Evolutionary conservation across 2,888 invertebrate genomes (phyloP).

Genomic region (Peribatodes rhomboidaria): DNA sequence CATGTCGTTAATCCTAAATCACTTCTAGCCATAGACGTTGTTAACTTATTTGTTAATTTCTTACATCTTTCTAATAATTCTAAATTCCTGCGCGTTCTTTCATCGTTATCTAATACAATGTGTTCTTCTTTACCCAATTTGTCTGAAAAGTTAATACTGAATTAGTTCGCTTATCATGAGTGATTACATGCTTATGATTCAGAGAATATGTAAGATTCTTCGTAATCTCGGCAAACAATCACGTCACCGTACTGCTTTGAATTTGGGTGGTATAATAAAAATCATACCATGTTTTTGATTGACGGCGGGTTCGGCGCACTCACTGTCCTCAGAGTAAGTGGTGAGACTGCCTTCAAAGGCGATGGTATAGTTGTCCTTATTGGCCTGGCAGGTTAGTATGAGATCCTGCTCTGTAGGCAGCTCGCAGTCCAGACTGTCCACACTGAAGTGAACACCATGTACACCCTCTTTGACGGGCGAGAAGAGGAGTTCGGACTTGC

Average conservation of each 20-base stretch:
- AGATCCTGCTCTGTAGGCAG: conserved; percentile 93
- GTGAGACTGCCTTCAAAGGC: conserved; percentile 96
- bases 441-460: conserved; percentile 93
- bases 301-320: conserved; percentile 87
- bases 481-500: conserved; percentile 96
- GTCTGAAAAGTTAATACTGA: conserved; percentile 70
- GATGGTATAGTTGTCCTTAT: conserved; percentile 98
- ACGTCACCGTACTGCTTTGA: conserved; percentile 53
- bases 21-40: conserved; percentile 94
- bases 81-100: conserved; percentile 86
- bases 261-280: conserved; percentile 30
- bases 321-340: conserved; percentile 94
- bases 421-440: conserved; percentile 96
- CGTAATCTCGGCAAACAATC: conserved; percentile 60
- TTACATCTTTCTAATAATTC: conserved; percentile 85
- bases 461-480: conserved; percentile 95
- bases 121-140: conserved; percentile 79
- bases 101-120: conserved; percentile 80
- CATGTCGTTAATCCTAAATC: conserved; percentile 96
- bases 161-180: conserved; percentile 64
- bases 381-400: conserved; percentile 95
- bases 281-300: conserved; percentile 82
- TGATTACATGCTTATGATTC: conserved; percentile 62
- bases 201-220: conserved; percentile 51
- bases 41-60: conserved; percentile 85